These are phyloP conservation scores for Chiloscyllium plagiosum DNA, from an alignment of 2,113 vertebrate genomes.

Conservation along the genomic window DNA sequence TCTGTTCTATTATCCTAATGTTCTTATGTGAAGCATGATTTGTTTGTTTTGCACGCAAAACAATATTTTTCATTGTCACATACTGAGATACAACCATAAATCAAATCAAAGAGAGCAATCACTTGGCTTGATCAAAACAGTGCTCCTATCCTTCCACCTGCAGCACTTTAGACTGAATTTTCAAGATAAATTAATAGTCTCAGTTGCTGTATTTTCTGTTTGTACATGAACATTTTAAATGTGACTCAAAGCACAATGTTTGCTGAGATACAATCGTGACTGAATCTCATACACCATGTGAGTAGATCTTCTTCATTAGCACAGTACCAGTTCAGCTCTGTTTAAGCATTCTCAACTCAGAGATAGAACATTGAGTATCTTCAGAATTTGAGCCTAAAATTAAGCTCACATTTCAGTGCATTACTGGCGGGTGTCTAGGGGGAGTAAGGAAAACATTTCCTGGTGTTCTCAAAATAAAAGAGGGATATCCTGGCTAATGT, in stretches of 20 bases:
- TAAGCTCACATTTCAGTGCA: neutral
- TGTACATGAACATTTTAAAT: neutral
- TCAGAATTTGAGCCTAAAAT: neutral
- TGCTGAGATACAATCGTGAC: neutral
- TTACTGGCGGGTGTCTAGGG: neutral
- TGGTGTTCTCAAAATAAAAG: neutral
- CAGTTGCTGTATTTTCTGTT: neutral
- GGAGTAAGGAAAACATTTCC: neutral
- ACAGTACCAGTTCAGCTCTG: neutral
- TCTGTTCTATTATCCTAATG: no score
- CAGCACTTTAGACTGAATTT: neutral
- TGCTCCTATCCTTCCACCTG: neutral
- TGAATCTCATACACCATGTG: neutral
- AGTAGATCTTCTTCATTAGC: neutral
- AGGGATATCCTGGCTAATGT: neutral
- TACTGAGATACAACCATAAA: no score
- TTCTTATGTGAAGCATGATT: no score
- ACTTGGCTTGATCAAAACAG: neutral
- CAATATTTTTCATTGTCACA: no score
- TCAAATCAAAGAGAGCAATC: neutral
- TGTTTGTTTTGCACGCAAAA: no score
- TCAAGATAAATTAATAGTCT: neutral
- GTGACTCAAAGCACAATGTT: constrained; percentile 4
- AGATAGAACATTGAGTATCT: neutral
- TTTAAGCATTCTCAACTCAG: neutral